Conservation (phyloP, 2,113 vertebrate genomes). For the Seriola quinqueradiata region DNA sequence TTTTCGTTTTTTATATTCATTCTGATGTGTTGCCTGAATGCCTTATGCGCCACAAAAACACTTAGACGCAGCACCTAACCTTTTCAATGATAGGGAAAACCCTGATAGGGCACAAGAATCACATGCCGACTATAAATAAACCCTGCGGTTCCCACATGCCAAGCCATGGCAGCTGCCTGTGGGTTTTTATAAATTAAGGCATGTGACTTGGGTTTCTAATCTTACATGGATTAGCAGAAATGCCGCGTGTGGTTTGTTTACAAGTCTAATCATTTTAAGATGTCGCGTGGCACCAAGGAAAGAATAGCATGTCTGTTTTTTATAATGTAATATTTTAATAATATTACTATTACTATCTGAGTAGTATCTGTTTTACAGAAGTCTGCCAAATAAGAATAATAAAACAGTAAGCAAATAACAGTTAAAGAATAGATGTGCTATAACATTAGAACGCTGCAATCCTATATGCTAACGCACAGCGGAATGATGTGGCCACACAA, state of each 20-base stretch:
- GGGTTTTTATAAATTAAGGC: constrained; percentile 52
- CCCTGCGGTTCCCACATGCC: constrained; percentile 34
- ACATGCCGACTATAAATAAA: constrained; percentile 56
- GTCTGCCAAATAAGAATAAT: not conserved
- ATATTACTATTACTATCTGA: too few species aligned
- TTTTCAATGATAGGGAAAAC: not conserved
- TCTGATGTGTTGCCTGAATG: too few species aligned
- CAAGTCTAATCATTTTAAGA: constrained; percentile 49
- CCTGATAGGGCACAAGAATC: constrained; percentile 26
- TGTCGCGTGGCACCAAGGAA: constrained; percentile 6
- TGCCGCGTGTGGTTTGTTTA: constrained; percentile 46
- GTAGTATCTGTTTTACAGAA: not conserved
- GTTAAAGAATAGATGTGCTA: not conserved
- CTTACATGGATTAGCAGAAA: constrained; percentile 54
- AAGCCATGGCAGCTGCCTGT: constrained; percentile 46
- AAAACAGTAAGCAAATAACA: not conserved
- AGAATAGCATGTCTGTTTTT: constrained; percentile 28
- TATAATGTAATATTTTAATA: not conserved
- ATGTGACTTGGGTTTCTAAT: constrained; percentile 61
- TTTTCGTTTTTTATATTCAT: too few species aligned
- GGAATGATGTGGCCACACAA: too few species aligned
- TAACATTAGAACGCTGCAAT: too few species aligned
- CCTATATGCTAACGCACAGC: too few species aligned
- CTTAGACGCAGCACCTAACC: not conserved
- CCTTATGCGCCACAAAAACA: not conserved